Base-by-base conservation (phyloP, 1,140 invertebrate genomes). In the Sipha flava region DNA sequence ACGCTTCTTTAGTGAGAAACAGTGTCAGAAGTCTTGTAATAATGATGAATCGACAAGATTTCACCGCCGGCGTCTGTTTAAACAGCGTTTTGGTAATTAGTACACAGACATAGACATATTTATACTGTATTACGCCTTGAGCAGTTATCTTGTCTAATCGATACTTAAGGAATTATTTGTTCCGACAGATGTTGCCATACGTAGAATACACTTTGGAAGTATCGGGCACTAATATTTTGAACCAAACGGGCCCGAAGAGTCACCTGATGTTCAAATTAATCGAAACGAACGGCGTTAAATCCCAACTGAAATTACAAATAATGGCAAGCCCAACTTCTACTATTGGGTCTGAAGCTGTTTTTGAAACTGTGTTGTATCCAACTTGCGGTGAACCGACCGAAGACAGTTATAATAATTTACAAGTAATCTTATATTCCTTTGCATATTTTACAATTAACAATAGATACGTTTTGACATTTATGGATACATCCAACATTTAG, bases 181-280 rank as follows among this genome's bases (percentile, higher is more conserved):
- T 23, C 21, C 14, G 2, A 23, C 3, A 77, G 73, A 77, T 77
- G 73, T 59, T 77, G 3, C 52, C 73, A 4, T 18, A 77, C 14
- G 52, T 77, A 5, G 26, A 57, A 43, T 77, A 77, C 29, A 77
- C 52, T 16, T 77, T 77, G 23, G 73, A 77, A 77, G 23, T 77
- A 21, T 37, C 52, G 7, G 73, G 73, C 43, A 59, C 37, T 9
- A 77, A 77, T 59, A 59, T 59, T 59, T 59, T 77, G 9, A 57
- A 77, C 18, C 52, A 77, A 5, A 40, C 47, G 5, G 73, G 73
- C 6, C 26, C 23, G 10, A 77, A 59, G 43, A 59, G 29, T 40
- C 73, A 77, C 26, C 29, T 77, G 18, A 37, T 59, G 59, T 77
- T 77, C 52, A 77, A 77, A 43, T 54, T 77, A 43, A 54, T 57